These are phyloP conservation scores for Tachina fera DNA, from an alignment of 2,888 invertebrate species.

Conservation along the genomic window DNA sequence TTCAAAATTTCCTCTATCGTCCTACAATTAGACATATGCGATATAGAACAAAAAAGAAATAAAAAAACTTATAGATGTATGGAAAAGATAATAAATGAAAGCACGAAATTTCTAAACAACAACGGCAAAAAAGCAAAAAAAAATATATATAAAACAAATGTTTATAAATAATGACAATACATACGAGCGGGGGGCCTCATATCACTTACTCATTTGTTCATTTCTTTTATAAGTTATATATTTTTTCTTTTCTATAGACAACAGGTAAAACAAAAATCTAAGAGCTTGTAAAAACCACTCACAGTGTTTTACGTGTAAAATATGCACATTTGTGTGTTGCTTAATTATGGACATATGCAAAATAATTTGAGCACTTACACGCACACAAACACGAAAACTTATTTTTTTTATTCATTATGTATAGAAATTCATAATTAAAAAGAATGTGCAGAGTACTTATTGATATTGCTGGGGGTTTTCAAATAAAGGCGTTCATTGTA, in stretches of 20 bases:
- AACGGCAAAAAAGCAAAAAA: slow-evolving; percentile 23
- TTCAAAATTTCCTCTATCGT: slow-evolving; percentile 38
- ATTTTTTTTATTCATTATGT: not conserved
- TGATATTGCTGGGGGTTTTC: not conserved
- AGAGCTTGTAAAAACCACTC: slow-evolving; percentile 60
- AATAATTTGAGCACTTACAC: slow-evolving; percentile 19
- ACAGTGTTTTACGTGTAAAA: slow-evolving; percentile 26
- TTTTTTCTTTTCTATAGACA: slow-evolving; percentile 47
- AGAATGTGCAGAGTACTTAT: slow-evolving; percentile 37
- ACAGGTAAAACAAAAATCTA: slow-evolving; percentile 68
- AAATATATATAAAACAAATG: slow-evolving; percentile 52
- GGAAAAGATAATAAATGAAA: slow-evolving; percentile 66
- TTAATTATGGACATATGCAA: slow-evolving; percentile 59
- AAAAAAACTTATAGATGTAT: slow-evolving; percentile 65
- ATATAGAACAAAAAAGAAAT: slow-evolving; percentile 31
- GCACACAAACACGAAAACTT: slow-evolving; percentile 5
- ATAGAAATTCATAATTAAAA: slow-evolving; percentile 31
- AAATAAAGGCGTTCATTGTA: not conserved
- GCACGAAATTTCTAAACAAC: slow-evolving; percentile 66
- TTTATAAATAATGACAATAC: slow-evolving; percentile 69
- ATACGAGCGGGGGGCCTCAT: slow-evolving; percentile 37
- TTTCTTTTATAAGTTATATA: slow-evolving; percentile 47
- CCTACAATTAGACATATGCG: slow-evolving; percentile 25
- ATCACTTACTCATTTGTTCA: slow-evolving; percentile 38
- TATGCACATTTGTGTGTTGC: not conserved